A percentile compares a stretch with the other conserved stretches of the same genome.
Conservation (phyloP, 2,113 vertebrate genomes). For the Nymphicus hollandicus region DNA sequence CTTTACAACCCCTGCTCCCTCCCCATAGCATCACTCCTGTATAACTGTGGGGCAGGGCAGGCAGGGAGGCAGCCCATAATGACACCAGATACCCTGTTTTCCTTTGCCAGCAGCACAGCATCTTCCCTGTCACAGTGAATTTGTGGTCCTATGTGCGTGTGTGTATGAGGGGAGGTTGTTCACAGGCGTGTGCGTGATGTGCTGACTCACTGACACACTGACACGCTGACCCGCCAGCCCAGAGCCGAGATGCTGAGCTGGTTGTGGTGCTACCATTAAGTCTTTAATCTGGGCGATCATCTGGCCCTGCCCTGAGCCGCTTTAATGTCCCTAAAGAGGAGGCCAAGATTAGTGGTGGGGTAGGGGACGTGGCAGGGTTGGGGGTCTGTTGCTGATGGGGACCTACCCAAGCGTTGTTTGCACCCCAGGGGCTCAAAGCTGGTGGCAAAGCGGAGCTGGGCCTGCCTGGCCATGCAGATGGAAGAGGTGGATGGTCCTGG, state of each 20-base stretch:
- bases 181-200: not conserved
- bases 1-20: fast-evolving
- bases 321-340: slow-evolving; percentile 38
- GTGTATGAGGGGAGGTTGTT: not conserved
- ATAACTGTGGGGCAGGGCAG: fast-evolving
- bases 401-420: fast-evolving
- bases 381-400: fast-evolving
- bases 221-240: slow-evolving; percentile 82
- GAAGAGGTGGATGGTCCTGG: not conserved
- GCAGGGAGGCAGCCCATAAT: not conserved
- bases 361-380: fast-evolving
- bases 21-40: fast-evolving
- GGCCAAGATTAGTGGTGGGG: not conserved
- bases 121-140: fast-evolving
- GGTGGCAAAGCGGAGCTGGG: not conserved
- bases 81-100: fast-evolving
- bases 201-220: slow-evolving; percentile 86
- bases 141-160: fast-evolving
- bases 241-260: slow-evolving; percentile 22
- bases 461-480: fast-evolving
- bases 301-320: slow-evolving; percentile 6
- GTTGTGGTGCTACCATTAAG: slow-evolving; percentile 24
- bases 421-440: not conserved
- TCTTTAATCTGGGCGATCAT: slow-evolving; percentile 68
- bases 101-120: fast-evolving